Evolutionary conservation across 2,888 invertebrate genomes (phyloP).

Genomic region (Pogonocherus hispidulus): DNA sequence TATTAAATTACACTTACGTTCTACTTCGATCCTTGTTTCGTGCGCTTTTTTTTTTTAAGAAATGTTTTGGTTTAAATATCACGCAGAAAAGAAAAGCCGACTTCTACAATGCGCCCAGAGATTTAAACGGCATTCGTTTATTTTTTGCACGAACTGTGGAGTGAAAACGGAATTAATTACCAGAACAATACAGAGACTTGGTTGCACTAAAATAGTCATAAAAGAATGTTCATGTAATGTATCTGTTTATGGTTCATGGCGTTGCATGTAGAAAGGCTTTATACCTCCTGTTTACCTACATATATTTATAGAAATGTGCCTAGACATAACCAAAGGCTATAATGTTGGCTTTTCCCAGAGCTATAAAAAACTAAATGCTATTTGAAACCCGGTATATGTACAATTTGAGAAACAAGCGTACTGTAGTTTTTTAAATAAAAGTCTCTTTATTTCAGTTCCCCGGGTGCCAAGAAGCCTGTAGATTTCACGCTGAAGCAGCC

Average conservation of each 20-base stretch:
- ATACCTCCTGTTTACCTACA: no score
- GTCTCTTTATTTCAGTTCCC: slow-evolving; percentile 73
- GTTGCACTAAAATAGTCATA: no score
- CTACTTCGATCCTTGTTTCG: slow-evolving; percentile 36
- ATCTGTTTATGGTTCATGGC: no score
- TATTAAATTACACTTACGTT: slow-evolving; percentile 40
- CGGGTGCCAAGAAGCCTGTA: slow-evolving; percentile 80
- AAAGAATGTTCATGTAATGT: no score
- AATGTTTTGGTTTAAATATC: slow-evolving; percentile 8
- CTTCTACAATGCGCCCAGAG: not conserved
- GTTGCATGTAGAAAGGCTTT: no score
- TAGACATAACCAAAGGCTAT: no score
- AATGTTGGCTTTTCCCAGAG: no score
- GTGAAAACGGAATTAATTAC: not conserved
- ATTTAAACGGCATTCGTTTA: slow-evolving; percentile 30
- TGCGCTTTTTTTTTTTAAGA: slow-evolving; percentile 34
- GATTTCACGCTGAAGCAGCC: slow-evolving; percentile 77
- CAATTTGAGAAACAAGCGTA: no score
- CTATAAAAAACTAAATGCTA: no score
- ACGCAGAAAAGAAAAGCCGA: not conserved
- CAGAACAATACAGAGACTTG: not conserved
- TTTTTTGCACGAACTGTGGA: slow-evolving; percentile 39
- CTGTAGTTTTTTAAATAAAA: no score
- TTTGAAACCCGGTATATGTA: no score
- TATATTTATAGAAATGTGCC: no score